A percentile compares a stretch with the other conserved stretches of the same genome.
phyloP scores from a whole-genome alignment of 2,113 vertebrate species.

The Myrmecobius fasciatus region DNA sequence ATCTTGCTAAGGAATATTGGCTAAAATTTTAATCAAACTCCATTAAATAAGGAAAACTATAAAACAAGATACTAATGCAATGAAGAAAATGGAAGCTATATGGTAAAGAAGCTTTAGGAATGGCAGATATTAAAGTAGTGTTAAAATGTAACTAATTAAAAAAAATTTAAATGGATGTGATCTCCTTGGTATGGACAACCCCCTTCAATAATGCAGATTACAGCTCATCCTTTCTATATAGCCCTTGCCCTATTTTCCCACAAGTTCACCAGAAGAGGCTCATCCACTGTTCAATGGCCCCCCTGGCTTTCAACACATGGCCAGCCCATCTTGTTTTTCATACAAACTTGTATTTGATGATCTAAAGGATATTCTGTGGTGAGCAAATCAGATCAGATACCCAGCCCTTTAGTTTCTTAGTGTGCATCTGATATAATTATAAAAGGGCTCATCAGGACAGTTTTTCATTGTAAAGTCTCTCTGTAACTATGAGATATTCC shows the following conservation, averaged over 20 bases:
- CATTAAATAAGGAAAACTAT: conserved; percentile 14
- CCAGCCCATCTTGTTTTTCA: background rate
- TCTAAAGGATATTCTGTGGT: background rate
- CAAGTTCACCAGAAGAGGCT: background rate
- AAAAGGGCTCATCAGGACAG: conserved; percentile 44
- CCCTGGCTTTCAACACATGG: background rate
- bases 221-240: background rate
- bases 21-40: conserved; percentile 34
- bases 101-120: conserved; percentile 15
- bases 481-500: conserved; percentile 28
- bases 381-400: conserved; percentile 5
- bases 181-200: background rate
- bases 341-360: background rate
- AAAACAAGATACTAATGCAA: background rate
- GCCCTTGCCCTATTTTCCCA: background rate
- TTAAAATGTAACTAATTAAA: background rate
- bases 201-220: background rate
- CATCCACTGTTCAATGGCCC: background rate
- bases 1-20: conserved; percentile 8
- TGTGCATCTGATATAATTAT: conserved; percentile 15
- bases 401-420: conserved; percentile 26
- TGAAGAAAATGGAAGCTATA: conserved; percentile 1
- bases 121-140: background rate
- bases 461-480: conserved; percentile 24
- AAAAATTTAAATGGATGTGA: background rate